Base-by-base conservation (phyloP, 2,113 vertebrate species). In the Myodes glareolus region DNA sequence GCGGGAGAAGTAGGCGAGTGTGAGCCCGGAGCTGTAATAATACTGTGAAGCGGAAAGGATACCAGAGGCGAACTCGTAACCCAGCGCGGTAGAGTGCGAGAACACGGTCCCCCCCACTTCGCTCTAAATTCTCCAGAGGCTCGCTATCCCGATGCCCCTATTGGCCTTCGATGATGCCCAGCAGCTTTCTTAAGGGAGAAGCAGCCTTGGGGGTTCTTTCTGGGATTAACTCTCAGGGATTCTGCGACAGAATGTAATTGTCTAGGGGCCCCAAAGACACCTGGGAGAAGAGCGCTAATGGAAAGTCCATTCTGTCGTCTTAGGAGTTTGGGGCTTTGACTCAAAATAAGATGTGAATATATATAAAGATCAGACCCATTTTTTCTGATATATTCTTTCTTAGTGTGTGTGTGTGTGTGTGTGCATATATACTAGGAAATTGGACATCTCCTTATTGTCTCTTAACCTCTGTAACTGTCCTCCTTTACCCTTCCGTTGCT, bases 51-150 rank as follows among this genome's bases (percentile, higher is more conserved):
- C 76, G 75, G 47, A 86, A 94, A 92, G 88, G 72, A 29, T 77
- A 55, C 89, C 58, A 13, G n/a, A 36, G 58, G 50, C 88, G 52
- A 75, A 21, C 82, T 91, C 92, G 45, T 33, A 36, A n/a, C 2
- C 72, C 52, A 80, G 55, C 0, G 4, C 33, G 50, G 70, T n/a
- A 19, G 17, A 50, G 0, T 1, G 6, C n/a, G 12, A 58, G 39
- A 84, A 4, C 14, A 14, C 12, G 65, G 11, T 19, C 50, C n/a
- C 86, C 50, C 52, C 65, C n/a, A n/a, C n/a, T 90, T 86, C 85
- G 88, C 88, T 72, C 78, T 88, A 72, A 85, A 96, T 63, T 96
- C 96, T 92, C 91, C 0, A 6, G 89, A 94, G 92, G 36, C 36
- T 6, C 39, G 36, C 82, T 58, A 70, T 25, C 42, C 68, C 3